A percentile compares a stretch with the other conserved stretches of the same genome.
phyloP scores from a whole-genome alignment of 2,797 vertebrate species.

The Pseudopleuronectes americanus region DNA sequence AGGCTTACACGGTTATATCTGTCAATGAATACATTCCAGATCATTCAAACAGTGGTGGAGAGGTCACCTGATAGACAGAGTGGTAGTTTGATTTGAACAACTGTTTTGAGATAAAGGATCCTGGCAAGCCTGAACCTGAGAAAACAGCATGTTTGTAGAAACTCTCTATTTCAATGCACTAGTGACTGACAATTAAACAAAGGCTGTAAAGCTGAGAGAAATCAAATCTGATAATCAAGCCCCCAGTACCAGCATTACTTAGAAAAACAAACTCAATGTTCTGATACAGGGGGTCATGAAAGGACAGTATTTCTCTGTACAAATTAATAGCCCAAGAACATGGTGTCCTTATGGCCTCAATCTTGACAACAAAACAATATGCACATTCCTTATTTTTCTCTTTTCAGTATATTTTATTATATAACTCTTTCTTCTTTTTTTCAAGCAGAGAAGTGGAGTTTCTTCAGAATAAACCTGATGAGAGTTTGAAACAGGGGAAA shows the following conservation, averaged over 20 bases:
- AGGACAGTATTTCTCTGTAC: background rate
- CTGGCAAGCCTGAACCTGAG: slow-evolving; percentile 67
- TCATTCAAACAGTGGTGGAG: slow-evolving; percentile 2
- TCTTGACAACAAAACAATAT: background rate
- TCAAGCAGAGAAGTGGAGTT: background rate
- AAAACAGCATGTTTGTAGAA: slow-evolving; percentile 15
- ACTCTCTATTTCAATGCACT: slow-evolving; percentile 4
- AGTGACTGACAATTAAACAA: slow-evolving; percentile 15
- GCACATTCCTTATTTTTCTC: background rate
- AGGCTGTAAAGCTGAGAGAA: slow-evolving; percentile 9
- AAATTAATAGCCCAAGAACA: background rate
- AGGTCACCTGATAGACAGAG: slow-evolving; percentile 15
- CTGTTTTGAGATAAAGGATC: slow-evolving; percentile 19
- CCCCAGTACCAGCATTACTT: background rate
- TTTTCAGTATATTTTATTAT: background rate
- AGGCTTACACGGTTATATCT: background rate
- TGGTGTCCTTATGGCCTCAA: background rate
- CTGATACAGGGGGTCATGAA: slow-evolving; percentile 25
- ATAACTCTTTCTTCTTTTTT: no score
- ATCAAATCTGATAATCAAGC: background rate
- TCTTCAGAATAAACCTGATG: background rate
- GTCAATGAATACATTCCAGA: slow-evolving; percentile 27
- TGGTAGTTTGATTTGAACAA: slow-evolving; percentile 22
- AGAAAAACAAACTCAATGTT: slow-evolving; percentile 12
- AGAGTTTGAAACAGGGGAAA: background rate